Base-by-base conservation (phyloP, 2,113 vertebrate species). In the Anseranas semipalmata region DNA sequence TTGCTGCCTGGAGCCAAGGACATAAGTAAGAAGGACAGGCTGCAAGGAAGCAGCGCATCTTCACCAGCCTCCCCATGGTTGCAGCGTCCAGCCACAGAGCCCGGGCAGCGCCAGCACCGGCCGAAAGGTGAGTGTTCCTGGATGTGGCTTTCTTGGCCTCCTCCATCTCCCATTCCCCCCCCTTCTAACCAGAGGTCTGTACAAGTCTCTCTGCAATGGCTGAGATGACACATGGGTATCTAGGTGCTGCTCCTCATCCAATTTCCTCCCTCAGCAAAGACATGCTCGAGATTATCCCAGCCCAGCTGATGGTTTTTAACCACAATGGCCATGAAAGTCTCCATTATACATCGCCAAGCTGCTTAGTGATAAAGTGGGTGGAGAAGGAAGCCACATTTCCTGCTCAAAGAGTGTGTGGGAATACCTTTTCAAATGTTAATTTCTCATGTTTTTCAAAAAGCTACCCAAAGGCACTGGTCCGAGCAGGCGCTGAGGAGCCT, bases 361-460 rank as follows among this genome's bases (percentile, higher is more conserved):
- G 95, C 96, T 93, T 92, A 93, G 94, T 6, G 92, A 56, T 87
- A 62, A 85, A 85, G 92, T 96, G 89, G 90, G 89, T 89, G 88
- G 90, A 92, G 92, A 95, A 94, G 96, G 96, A 97, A 96, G 92
- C 89, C 77, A n/a, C 87, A 33, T 93, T 96, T 96, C 96, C 95
- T 95, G 92, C 94, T 95, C 90, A 30, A 53, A 78, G 91, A 94
- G 37, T 93, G 80, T 96, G 96, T 95, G 95, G 96, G 96, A 97
- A 91, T 91, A 96, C 84, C 95, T 97, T 97, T 97, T 97, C 91
- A 96, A 96, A 96, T 97, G 96, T 82, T 97, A 96, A 97, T 97
- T 76, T 90, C 91, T 96, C 94, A 82, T 95, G 84, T 96, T 97
- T 96, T 95, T 95, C 89, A 95, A 91, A 95, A 94, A 96, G 77